A percentile compares a stretch with the other conserved stretches of the same genome.
Evolutionary conservation across 2,113 vertebrate genomes (phyloP).

Genomic region (human): GRCh38 chr11:57073501-57074000

Average conservation of each 20-base stretch:
- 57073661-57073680: background rate
- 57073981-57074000: background rate
- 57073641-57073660: background rate
- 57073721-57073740: background rate
- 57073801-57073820: background rate
- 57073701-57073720: background rate
- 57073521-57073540: background rate
- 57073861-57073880: background rate
- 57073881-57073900: background rate
- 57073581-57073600: background rate
- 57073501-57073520: background rate
- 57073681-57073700: background rate
- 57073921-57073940: background rate
- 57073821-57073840: background rate
- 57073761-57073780: background rate
- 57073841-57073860: background rate
- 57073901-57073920: background rate
- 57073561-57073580: background rate
- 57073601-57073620: background rate
- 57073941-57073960: background rate
- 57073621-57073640: background rate
- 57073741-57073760: background rate
- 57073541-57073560: background rate
- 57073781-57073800: too few relatives aligned
- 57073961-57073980: background rate